A percentile compares a stretch with the other conserved stretches of the same genome.
These are phyloP conservation scores for Myoxocephalus aenaeus DNA, from an alignment of 2,797 vertebrate species.

Conservation along the genomic window DNA sequence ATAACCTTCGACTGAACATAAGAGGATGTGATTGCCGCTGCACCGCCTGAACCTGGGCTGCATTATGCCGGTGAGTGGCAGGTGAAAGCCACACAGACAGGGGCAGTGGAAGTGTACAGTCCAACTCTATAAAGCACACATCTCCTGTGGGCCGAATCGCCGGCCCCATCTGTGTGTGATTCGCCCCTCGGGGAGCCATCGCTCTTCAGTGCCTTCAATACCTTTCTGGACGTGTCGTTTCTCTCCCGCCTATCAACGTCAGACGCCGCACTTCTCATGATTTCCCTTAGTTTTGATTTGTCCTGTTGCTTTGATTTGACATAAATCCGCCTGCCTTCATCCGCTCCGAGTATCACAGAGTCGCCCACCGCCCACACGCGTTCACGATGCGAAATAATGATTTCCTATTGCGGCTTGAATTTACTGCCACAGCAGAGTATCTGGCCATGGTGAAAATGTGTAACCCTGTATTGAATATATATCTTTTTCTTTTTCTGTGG, in stretches of 20 bases:
- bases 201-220: slow-evolving; percentile 46
- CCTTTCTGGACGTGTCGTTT: slow-evolving; percentile 41
- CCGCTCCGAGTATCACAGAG: slow-evolving; percentile 26
- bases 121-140: slow-evolving; percentile 43
- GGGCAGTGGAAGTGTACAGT: slow-evolving; percentile 18
- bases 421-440: slow-evolving; percentile 1
- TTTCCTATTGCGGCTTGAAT: slow-evolving; percentile 36
- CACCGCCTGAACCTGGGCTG: not conserved
- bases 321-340: slow-evolving; percentile 32
- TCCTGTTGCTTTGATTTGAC: slow-evolving; percentile 48
- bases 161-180: slow-evolving; percentile 35
- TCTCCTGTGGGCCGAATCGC: slow-evolving; percentile 30
- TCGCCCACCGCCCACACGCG: slow-evolving; percentile 13
- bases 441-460: slow-evolving; percentile 3
- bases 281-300: slow-evolving; percentile 43
- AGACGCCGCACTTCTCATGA: slow-evolving; percentile 12
- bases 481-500: not conserved
- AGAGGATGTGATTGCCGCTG: not conserved
- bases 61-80: not conserved
- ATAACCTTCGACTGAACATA: slow-evolving; percentile 1
- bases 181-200: slow-evolving; percentile 53
- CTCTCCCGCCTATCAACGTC: slow-evolving; percentile 43
- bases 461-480: not conserved
- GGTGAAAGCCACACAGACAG: slow-evolving; percentile 5
- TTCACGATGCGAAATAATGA: slow-evolving; percentile 51